These are phyloP conservation scores for Lepetodrilus schrolli DNA, from an alignment of 2,888 invertebrate species.

Conservation along the genomic window DNA sequence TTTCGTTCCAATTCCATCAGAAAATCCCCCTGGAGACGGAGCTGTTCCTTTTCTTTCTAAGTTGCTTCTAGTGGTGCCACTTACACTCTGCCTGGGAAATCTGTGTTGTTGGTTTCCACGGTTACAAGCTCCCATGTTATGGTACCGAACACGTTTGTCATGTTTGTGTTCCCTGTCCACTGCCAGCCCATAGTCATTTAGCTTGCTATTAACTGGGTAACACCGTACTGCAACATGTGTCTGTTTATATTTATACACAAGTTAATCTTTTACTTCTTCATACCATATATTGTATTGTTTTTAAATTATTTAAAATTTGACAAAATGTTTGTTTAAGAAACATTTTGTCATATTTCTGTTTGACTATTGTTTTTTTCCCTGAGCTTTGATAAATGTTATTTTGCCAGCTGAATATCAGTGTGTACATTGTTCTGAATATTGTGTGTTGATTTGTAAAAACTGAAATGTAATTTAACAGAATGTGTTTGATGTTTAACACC, in stretches of 20 bases:
- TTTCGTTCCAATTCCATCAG: too few species aligned
- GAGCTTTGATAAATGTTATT: neutral
- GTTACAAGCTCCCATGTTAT: neutral
- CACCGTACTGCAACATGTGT: too few species aligned
- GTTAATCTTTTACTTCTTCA: neutral
- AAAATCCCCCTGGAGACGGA: too few species aligned
- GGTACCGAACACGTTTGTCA: neutral
- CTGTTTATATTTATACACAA: constrained; percentile 3
- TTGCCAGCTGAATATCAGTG: neutral
- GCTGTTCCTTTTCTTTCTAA: too few species aligned
- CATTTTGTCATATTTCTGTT: neutral
- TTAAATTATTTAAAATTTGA: neutral
- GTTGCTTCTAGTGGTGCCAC: too few species aligned
- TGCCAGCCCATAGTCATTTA: neutral
- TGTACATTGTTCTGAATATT: constrained; percentile 14
- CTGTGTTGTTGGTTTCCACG: too few species aligned
- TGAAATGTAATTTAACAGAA: constrained; percentile 15
- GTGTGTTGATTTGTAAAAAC: constrained; percentile 20
- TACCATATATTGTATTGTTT: neutral
- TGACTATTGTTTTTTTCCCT: neutral
- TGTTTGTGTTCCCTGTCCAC: neutral
- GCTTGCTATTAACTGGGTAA: neutral
- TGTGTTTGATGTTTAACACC: constrained; percentile 18
- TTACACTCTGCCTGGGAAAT: too few species aligned
- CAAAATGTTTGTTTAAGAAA: neutral